Base-by-base conservation (phyloP, 2,113 vertebrate genomes). In the Hyperopisus bebe region DNA sequence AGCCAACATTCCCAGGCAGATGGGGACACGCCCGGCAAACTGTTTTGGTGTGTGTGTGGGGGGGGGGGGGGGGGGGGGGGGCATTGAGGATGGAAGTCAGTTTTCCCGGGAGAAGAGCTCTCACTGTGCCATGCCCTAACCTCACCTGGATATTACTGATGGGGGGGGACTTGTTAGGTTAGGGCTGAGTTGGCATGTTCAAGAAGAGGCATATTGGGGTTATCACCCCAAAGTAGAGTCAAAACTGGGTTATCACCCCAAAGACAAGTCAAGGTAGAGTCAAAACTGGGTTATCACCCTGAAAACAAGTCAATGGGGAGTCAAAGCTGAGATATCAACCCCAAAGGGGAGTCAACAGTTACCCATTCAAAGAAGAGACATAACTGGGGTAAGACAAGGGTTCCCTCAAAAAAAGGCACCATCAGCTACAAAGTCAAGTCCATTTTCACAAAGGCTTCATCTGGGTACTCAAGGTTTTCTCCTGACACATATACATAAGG, bases 1-100 rank as follows among this genome's bases (percentile, higher is more conserved):
- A 94, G 92, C 94, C 89, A 91, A 92, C 94, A 96, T 95, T 96
- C 94, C 94, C 93, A 92, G 94, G 94, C 95, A 94, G 91, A 44
- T 93, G 93, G 91, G 89, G 85, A 94, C 95, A 93, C 66, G 95
- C 92, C 95, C 93, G 93, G 93, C 91, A 94, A 94, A 90, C 62
- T 11, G 62, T 70, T 70, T 70, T 70, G 62, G 62, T 31, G 62
- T 66, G 58, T 66, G 58, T 62, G 24, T 62, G 74, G 66, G 77
- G 21, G 51, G 47, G 77, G 24, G 42, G 31, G 51, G 17, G 51
- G 21, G 53, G 17, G 44, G 35, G 53, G 70, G 51, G 21, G 42
- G 47, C 51, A 0, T 35, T n/a, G 9, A 27, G 2, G 48, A 9
- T 47, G 35, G 47, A 24, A 44, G n/a, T 50, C 55, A 21, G 17